Conservation (phyloP, 2,888 invertebrate genomes). For the Chaetogeoica ovagalla region DNA sequence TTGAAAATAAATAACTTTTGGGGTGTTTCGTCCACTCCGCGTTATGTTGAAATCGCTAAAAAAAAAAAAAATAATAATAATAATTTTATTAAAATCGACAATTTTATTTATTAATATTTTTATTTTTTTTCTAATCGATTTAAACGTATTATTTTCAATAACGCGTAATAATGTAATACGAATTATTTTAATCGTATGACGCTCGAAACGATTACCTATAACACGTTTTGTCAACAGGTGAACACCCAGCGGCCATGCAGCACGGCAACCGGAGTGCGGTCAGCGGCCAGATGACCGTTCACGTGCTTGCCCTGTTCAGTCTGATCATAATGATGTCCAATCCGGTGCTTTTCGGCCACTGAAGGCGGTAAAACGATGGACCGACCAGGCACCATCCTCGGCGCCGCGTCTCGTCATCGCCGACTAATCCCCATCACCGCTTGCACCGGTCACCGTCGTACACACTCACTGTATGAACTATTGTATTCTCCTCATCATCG, state of each 20-base stretch:
- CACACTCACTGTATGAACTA: neutral
- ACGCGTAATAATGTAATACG: too few relatives aligned
- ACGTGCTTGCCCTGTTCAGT: conserved; percentile 51
- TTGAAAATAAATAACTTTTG: too few relatives aligned
- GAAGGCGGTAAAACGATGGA: conserved; percentile 36
- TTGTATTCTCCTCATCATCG: neutral
- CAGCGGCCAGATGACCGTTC: conserved; percentile 54
- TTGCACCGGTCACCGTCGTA: too few relatives aligned
- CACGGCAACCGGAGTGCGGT: conserved; percentile 64
- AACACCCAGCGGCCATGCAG: conserved; percentile 77
- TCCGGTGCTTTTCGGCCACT: conserved; percentile 51
- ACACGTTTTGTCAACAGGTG: conserved; percentile 63
- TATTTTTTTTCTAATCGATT: too few relatives aligned
- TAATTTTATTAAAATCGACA: too few relatives aligned
- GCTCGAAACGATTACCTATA: too few relatives aligned
- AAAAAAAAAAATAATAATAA: too few relatives aligned
- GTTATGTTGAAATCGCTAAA: too few relatives aligned
- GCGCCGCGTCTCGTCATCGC: neutral
- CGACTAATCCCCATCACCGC: neutral
- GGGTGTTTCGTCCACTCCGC: too few relatives aligned
- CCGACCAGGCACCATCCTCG: neutral
- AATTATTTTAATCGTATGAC: too few relatives aligned
- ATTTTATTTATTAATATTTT: too few relatives aligned
- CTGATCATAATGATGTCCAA: conserved; percentile 48
- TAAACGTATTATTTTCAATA: too few relatives aligned